These are phyloP conservation scores for Myodes glareolus DNA, from an alignment of 2,113 vertebrate species.

Conservation along the genomic window DNA sequence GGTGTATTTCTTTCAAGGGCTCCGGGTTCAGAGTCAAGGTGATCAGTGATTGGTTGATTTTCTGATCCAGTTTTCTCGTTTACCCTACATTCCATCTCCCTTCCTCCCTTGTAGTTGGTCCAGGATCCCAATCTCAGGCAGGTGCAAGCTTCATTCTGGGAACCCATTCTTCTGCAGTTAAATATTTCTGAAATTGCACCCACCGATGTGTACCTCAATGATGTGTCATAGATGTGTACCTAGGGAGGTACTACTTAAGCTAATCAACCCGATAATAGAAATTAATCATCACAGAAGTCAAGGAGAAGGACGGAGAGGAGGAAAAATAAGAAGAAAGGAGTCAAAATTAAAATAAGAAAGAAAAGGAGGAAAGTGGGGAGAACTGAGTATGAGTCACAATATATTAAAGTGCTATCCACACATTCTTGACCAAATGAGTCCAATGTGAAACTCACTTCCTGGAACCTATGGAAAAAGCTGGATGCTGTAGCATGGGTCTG, in stretches of 20 bases:
- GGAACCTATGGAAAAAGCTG: not conserved
- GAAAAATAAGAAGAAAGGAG: not conserved
- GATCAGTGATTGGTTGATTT: too few species aligned
- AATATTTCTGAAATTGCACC: not conserved
- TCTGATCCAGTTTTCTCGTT: too few species aligned
- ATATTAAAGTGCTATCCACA: not conserved
- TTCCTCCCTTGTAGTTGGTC: not conserved
- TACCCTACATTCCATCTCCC: not conserved
- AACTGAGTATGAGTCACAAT: not conserved
- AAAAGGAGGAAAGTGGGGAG: not conserved
- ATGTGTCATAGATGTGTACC: too few species aligned
- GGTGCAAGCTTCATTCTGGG: not conserved
- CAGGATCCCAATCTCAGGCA: not conserved
- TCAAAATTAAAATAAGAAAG: not conserved
- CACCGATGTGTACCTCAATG: not conserved
- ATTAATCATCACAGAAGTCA: not conserved
- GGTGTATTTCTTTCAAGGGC: too few species aligned
- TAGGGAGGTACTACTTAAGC: not conserved
- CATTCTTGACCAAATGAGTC: not conserved
- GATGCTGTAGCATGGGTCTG: not conserved
- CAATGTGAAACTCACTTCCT: not conserved
- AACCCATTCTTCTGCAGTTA: not conserved
- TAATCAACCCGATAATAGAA: not conserved
- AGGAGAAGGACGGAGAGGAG: not conserved
- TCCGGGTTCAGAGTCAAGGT: too few species aligned